Base-by-base conservation (phyloP, 2,888 invertebrate species). In the Calameuta pallipes region DNA sequence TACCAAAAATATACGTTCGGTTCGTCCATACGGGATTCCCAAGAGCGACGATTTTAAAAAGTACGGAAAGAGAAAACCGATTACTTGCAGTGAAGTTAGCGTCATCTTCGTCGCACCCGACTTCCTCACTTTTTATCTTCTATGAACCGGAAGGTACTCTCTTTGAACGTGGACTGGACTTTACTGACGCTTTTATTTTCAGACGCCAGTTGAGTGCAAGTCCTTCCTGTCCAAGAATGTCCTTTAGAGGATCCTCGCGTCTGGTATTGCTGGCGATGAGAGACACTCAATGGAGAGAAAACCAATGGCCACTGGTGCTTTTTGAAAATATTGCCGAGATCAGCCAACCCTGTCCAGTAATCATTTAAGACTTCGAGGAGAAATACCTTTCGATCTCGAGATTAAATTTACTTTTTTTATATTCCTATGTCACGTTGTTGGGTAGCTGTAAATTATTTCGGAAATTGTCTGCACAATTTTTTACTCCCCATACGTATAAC, bases 81-180 rank as follows among this genome's bases (percentile, higher is more conserved):
- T 79, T 79, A 78, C 75, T 79, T 79, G 77, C 79, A 79, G 79
- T 9, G 35, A 69, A 68, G 13, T 73, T 4, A 56, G 13, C 11
- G 23, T 37, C 36, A 11, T 69, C 56, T 34, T 69, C 69, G 75
- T 41, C 70, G 37, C 71, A 73, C 37, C 76, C 79, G 75, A 35
- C 71, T 56, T 56, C 15, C 56, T 56, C 23, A 56, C 56, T 56
- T 56, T 23, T 56, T 56, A 56, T 23, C 56, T 56, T 23, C 23
- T 6, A 56, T 9, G 9, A 56, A 56, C 56, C 56, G 56, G 56
- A 56, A 56, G 56, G 23, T 23, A 56, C 56, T 56, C 56, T 56
- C 56, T 56, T 23, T 56, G 23, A 56, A 23, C 56, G 23, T 23
- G 23, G 23, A 23, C 56, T 23, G 56, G 56, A 56, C 56, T 23